Evolutionary conservation across 1,140 invertebrate genomes (phyloP).

Genomic region (Gryllus bimaculatus): DNA sequence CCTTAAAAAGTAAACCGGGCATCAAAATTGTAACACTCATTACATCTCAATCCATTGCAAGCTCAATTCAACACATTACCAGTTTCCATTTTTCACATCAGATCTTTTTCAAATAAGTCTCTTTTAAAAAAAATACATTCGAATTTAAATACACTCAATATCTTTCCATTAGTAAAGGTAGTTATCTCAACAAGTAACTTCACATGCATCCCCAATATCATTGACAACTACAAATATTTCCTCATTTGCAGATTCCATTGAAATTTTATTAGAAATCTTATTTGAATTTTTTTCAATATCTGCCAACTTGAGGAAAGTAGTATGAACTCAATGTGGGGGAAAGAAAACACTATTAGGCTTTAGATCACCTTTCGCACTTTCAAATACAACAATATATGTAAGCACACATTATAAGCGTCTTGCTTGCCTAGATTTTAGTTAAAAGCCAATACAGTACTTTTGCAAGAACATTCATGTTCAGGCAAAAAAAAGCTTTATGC

Average conservation of each 20-base stretch:
- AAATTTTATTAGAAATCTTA: background rate
- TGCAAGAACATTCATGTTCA: background rate
- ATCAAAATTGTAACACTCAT: background rate
- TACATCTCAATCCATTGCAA: background rate
- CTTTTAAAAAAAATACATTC: background rate
- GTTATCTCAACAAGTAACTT: background rate
- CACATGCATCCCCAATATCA: background rate
- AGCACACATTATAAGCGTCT: background rate
- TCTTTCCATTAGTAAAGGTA: background rate
- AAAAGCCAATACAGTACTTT: background rate
- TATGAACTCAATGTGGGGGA: background rate
- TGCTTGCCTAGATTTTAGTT: background rate
- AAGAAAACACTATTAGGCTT: background rate
- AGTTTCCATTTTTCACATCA: background rate
- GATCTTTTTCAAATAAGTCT: background rate
- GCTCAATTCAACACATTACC: background rate
- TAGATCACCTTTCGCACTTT: background rate
- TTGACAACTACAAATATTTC: background rate
- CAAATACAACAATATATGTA: constrained; percentile 2
- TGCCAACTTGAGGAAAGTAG: background rate
- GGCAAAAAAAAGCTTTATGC: background rate
- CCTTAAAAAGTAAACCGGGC: background rate
- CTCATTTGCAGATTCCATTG: background rate
- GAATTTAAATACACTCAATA: background rate
- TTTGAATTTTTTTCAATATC: background rate